A percentile compares a stretch with the other conserved stretches of the same genome.
Conservation (phyloP, 2,888 invertebrate genomes). For the Pantelozetes paolii region DNA sequence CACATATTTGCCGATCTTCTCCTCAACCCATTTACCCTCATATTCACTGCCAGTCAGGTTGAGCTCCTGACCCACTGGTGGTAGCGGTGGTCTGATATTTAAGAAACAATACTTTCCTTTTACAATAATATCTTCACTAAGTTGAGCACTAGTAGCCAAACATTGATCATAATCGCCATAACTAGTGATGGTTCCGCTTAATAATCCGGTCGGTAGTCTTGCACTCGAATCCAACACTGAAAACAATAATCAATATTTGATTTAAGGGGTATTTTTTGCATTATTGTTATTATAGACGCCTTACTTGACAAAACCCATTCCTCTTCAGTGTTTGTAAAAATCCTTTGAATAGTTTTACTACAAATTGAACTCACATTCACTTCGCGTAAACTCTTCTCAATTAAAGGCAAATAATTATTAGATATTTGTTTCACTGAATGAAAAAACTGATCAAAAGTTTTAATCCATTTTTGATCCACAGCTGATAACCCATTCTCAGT, state of each 20-base stretch:
- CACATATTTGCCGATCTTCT: neutral
- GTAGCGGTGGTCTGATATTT: slow-evolving; percentile 25
- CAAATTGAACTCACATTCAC: slow-evolving; percentile 24
- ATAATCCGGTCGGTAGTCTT: slow-evolving; percentile 24
- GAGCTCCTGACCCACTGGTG: neutral
- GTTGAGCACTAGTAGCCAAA: neutral
- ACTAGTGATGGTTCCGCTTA: slow-evolving; percentile 36
- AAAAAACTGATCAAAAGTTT: neutral
- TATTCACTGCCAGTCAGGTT: neutral
- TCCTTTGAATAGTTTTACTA: neutral
- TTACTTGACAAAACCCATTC: slow-evolving; percentile 33
- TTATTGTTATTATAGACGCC: neutral
- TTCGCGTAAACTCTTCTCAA: neutral
- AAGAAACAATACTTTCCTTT: slow-evolving; percentile 33
- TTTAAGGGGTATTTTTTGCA: neutral
- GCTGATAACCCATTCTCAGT: too few relatives aligned
- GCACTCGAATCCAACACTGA: slow-evolving; percentile 38
- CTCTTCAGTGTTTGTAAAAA: slow-evolving; percentile 9
- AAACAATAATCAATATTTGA: neutral
- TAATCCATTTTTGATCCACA: slow-evolving; percentile 2
- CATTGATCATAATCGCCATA: slow-evolving; percentile 40
- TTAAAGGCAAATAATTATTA: neutral
- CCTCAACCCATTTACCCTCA: slow-evolving; percentile 27
- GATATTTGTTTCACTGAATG: neutral
- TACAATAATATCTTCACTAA: neutral